Evolutionary conservation across 2,113 vertebrate species (phyloP).

Genomic region (Craseonycteris thonglongyai): DNA sequence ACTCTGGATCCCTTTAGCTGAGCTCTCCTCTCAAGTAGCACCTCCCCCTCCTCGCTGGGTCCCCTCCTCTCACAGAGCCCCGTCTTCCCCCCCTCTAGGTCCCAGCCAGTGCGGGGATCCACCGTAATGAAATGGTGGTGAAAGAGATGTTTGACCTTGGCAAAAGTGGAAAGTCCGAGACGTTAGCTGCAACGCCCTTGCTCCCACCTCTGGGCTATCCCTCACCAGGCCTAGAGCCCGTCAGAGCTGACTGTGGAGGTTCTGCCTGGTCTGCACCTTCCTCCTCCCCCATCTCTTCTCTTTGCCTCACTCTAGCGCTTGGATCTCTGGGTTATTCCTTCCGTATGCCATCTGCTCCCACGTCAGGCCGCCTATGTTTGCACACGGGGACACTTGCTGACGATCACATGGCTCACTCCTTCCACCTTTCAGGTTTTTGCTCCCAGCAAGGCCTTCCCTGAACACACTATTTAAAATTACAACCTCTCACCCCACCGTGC

Average conservation of each 20-base stretch:
- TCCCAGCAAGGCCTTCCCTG: background rate
- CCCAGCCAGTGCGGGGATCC: background rate
- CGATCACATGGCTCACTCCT: background rate
- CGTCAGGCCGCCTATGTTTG: background rate
- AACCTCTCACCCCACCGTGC: background rate
- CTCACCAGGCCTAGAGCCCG: background rate
- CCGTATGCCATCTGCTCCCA: background rate
- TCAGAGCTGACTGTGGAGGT: background rate
- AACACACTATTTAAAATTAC: background rate
- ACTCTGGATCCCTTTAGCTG: background rate
- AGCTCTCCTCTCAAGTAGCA: background rate
- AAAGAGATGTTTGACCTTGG: background rate
- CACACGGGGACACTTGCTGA: background rate
- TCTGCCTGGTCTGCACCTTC: too few species aligned
- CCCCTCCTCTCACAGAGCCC: background rate
- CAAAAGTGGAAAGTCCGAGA: background rate
- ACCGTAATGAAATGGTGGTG: background rate
- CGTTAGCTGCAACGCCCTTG: background rate
- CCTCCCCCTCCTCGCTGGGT: background rate
- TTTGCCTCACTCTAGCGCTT: background rate
- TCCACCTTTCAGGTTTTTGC: background rate
- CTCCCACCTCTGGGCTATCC: background rate
- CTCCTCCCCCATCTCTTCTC: rapidly evolving
- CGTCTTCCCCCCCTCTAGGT: background rate
- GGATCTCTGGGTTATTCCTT: background rate